A percentile compares a stretch with the other conserved stretches of the same genome.
These are phyloP conservation scores for Galerucella pusilla DNA, from an alignment of 2,888 invertebrate genomes.

Conservation along the genomic window DNA sequence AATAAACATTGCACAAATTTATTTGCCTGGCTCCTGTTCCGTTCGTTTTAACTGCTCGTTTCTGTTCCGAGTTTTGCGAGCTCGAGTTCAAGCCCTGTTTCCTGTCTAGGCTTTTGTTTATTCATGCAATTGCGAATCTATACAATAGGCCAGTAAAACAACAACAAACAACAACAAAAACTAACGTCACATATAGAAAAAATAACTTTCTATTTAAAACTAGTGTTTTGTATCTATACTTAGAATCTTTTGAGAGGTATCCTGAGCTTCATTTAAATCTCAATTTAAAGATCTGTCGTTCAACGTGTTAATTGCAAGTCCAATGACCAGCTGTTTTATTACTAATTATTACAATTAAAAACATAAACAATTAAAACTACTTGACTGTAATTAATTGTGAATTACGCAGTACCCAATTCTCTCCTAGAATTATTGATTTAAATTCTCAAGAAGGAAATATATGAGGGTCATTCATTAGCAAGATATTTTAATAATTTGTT, in stretches of 20 bases:
- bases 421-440: constrained; percentile 4
- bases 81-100: constrained; percentile 50
- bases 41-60: constrained; percentile 38
- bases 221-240: too few species aligned
- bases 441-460: not conserved
- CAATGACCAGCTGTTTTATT: constrained; percentile 42
- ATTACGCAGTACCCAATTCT: constrained; percentile 44
- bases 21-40: constrained; percentile 54
- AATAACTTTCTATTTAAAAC: too few species aligned
- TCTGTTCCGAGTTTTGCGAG: constrained; percentile 27
- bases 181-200: not conserved
- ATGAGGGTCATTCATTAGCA: not conserved
- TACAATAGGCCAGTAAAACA: not conserved
- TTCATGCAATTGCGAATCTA: constrained; percentile 48
- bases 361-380: constrained; percentile 44
- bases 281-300: too few species aligned
- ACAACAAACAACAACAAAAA: not conserved
- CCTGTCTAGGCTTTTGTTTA: constrained; percentile 55
- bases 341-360: constrained; percentile 46
- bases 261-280: too few species aligned
- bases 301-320: constrained; percentile 20
- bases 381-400: constrained; percentile 44
- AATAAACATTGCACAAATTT: constrained; percentile 61
- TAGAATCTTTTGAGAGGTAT: too few species aligned
- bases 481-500: too few species aligned